phyloP scores from a whole-genome alignment of 1,140 invertebrate species.

The Solenopsis fugax region DNA sequence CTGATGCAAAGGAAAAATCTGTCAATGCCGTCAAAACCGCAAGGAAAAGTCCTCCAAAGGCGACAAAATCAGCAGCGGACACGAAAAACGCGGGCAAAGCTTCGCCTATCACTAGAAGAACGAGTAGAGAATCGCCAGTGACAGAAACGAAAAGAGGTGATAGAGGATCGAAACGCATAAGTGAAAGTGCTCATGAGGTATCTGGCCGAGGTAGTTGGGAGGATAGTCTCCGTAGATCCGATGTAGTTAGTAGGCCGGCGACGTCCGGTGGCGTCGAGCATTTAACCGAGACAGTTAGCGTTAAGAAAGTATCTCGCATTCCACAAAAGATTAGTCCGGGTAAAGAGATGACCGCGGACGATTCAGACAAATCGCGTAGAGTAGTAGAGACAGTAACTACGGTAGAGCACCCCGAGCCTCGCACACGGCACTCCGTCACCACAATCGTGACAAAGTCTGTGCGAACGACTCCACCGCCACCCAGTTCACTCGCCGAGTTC shows the following conservation, averaged over 20 bases:
- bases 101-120: background rate
- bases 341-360: conserved; percentile 68
- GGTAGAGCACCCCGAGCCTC: conserved; percentile 85
- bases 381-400: conserved; percentile 77
- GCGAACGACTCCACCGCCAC: conserved; percentile 86
- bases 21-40: conserved; percentile 32
- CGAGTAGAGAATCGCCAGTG: conserved; percentile 54
- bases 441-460: conserved; percentile 87
- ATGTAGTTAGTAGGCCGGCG: conserved; percentile 2
- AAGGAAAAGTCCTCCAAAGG: conserved; percentile 57
- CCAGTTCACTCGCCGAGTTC: conserved; percentile 86
- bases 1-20: conserved; percentile 47
- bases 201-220: background rate
- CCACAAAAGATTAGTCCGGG: conserved; percentile 79
- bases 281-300: conserved; percentile 49
- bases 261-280: conserved; percentile 27
- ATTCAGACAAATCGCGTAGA: conserved; percentile 65
- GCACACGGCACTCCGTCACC: conserved; percentile 85
- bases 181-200: background rate
- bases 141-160: conserved; percentile 71
- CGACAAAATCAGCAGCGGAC: background rate
- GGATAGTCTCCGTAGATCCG: conserved; percentile 14
- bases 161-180: background rate
- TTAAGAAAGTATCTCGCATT: conserved; percentile 81
- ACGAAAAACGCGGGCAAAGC: background rate